Evolutionary conservation across 2,888 invertebrate genomes (phyloP), one percentile per base, ranked within the genome.

Genomic region (Andrena trimmerana): DNA sequence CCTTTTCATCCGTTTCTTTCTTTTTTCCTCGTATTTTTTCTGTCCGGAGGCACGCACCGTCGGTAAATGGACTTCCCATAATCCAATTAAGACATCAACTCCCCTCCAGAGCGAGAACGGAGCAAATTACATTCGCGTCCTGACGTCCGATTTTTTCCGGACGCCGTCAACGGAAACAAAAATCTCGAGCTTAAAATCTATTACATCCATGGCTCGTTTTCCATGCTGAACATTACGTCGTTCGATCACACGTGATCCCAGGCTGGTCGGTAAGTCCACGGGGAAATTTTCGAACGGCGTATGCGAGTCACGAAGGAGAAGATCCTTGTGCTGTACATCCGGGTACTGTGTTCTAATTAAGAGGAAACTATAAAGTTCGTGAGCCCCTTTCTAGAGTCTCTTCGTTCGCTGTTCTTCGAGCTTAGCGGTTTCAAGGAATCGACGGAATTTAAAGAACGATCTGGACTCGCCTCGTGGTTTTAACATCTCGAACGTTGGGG

Each of bases 261-360:
- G 76, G 78, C 71, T 50, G 69, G 71, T 62, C 27, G 24, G 42
- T 42, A 31, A 82, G 78, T 82, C 67, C 74, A 69, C 77, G 74
- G 72, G 62, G 70, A 84, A 86, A 86, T 85, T 80, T 77, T 83
- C 75, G 68, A 72, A 69, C 69, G 62, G 36, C 60, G 81, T 83
- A 84, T 81, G 86, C 88, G 66, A 81, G 88, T 88, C 86, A 88
- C 86, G 86, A 69, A 83, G 83, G 24, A 79, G 66, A 68, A 79
- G 85, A 80, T 83, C 52, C 79, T 80, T 60, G 74, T 59, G 63
- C 77, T 62, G 68, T 71, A 69, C 52, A 81, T 59, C 68, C 67
- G 33, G 60, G 57, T 66, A 80, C 78, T 66, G 81, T 63, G 83
- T 82, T 78, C 85, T 88, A 88, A 88, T 88, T 88, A 88, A 86